A percentile compares a stretch with the other conserved stretches of the same genome.
phyloP scores from a whole-genome alignment of 2,113 vertebrate genomes.

The Beaufortia kweichowensis region DNA sequence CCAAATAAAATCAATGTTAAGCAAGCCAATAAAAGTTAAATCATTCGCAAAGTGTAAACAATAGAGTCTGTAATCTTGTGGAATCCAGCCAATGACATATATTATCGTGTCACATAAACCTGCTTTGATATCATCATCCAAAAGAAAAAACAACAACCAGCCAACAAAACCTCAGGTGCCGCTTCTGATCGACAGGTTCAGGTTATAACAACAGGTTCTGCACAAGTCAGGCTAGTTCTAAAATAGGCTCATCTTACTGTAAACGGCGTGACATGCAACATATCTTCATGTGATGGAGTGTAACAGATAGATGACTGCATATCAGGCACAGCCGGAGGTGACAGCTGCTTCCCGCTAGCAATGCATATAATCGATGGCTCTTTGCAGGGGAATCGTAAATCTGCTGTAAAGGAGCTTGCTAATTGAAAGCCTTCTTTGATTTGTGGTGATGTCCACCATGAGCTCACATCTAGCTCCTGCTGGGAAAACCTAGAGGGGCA shows the following conservation, averaged over 20 bases:
- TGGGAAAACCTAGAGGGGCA: background rate
- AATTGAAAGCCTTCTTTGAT: constrained; percentile 36
- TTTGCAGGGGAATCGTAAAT: constrained; percentile 8
- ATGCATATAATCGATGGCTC: constrained; percentile 9
- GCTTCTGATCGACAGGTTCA: background rate
- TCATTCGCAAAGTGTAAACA: background rate
- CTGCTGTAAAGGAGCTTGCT: background rate
- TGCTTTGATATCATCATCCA: background rate
- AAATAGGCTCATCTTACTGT: background rate
- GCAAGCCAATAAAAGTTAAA: background rate
- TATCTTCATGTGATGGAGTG: background rate
- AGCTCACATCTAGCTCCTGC: background rate
- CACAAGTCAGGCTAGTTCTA: background rate
- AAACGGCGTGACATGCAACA: background rate
- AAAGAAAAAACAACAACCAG: no score
- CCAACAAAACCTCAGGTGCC: background rate
- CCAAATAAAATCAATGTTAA: background rate
- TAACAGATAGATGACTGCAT: constrained; percentile 11
- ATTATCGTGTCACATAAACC: background rate
- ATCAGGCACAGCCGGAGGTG: constrained; percentile 13
- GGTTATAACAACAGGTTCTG: background rate
- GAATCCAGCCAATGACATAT: background rate
- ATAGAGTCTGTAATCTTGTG: background rate
- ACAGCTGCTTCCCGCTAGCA: background rate
- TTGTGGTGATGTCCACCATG: background rate